phyloP scores from a whole-genome alignment of 1,140 invertebrate genomes.

The Danaus plexippus region DNA sequence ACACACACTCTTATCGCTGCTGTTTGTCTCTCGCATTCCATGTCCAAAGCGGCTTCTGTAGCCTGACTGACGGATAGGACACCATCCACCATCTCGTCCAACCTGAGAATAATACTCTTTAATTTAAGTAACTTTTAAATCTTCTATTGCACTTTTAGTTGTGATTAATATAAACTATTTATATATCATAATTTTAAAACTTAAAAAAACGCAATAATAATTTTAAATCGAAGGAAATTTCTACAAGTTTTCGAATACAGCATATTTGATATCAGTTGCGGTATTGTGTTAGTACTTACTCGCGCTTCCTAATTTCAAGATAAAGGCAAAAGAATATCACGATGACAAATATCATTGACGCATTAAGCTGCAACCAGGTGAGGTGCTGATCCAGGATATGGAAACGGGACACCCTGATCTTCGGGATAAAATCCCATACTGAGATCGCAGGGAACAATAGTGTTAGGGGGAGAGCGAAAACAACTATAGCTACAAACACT shows the following conservation, averaged over 20 bases:
- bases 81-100: conserved; percentile 52
- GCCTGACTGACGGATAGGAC: conserved; percentile 41
- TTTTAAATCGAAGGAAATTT: no score
- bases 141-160: no score
- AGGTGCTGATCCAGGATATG: conserved; percentile 40
- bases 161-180: no score
- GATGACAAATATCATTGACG: conserved; percentile 27
- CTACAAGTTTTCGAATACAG: no score
- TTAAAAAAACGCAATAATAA: no score
- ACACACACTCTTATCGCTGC: conserved; percentile 39
- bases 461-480: conserved; percentile 49
- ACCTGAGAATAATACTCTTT: conserved; percentile 22
- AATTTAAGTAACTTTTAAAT: no score
- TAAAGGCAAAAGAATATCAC: conserved; percentile 47
- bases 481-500: conserved; percentile 31
- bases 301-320: conserved; percentile 52
- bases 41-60: conserved; percentile 41
- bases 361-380: conserved; percentile 46
- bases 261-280: no score
- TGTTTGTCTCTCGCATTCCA: conserved; percentile 40
- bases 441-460: conserved; percentile 49
- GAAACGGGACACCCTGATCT: conserved; percentile 42
- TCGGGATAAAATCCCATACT: conserved; percentile 49
- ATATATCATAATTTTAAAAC: no score
- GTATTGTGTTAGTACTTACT: conserved; percentile 31